These are phyloP conservation scores for Drosophila willistoni DNA, from an alignment of 1,140 invertebrate species.

Conservation along the genomic window DNA sequence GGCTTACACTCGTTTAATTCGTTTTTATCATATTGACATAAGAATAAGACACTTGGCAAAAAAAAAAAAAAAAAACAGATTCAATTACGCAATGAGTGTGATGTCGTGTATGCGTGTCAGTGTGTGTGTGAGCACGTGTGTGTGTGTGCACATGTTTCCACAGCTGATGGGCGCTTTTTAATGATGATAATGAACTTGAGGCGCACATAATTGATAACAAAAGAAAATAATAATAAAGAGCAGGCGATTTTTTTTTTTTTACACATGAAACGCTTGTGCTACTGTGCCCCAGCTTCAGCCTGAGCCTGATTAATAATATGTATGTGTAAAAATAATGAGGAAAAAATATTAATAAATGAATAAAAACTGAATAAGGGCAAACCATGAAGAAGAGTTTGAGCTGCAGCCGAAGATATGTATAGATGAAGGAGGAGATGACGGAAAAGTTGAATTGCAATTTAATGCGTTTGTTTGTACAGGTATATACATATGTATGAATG, in stretches of 20 bases:
- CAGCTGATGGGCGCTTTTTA: slow-evolving; percentile 57
- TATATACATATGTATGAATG: slow-evolving; percentile 28
- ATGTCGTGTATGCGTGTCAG: slow-evolving; percentile 2
- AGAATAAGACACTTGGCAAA: slow-evolving; percentile 27
- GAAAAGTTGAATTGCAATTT: slow-evolving; percentile 70
- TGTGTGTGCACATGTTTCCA: slow-evolving; percentile 20
- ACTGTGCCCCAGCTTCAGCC: not conserved
- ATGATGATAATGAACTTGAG: slow-evolving; percentile 81
- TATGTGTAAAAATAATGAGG: slow-evolving; percentile 62
- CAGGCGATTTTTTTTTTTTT: slow-evolving; percentile 28
- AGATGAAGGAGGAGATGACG: slow-evolving; percentile 28
- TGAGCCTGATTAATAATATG: slow-evolving; percentile 41
- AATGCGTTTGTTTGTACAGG: slow-evolving; percentile 71
- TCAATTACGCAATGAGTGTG: slow-evolving; percentile 45
- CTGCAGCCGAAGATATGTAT: slow-evolving; percentile 27
- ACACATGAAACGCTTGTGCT: slow-evolving; percentile 52
- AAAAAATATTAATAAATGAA: slow-evolving; percentile 70
- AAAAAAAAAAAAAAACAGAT: not conserved
- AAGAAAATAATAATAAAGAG: slow-evolving; percentile 57
- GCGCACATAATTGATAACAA: slow-evolving; percentile 68
- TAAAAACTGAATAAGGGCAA: slow-evolving; percentile 43
- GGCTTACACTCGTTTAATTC: slow-evolving; percentile 25
- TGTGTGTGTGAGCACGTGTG: slow-evolving; percentile 15
- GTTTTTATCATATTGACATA: slow-evolving; percentile 45
- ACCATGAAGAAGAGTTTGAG: slow-evolving; percentile 2